These are phyloP conservation scores for Tachysurus vachellii DNA, from an alignment of 2,113 vertebrate genomes.

Conservation along the genomic window DNA sequence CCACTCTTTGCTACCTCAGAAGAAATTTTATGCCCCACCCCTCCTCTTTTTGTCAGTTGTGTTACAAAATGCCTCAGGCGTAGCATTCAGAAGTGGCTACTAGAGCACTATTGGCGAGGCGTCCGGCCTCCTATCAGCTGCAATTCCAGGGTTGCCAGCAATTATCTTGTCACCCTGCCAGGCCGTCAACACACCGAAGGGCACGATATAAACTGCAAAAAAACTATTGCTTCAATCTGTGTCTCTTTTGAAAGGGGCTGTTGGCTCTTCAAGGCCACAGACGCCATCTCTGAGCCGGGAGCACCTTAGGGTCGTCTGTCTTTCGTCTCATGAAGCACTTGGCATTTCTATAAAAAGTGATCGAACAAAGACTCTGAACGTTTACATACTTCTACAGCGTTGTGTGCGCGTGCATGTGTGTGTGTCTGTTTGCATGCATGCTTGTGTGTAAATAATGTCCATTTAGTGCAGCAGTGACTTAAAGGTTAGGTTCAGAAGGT, in stretches of 20 bases:
- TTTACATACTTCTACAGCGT: not conserved
- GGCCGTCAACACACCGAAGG: constrained; percentile 36
- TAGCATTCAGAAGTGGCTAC: constrained; percentile 28
- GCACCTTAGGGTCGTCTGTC: not conserved
- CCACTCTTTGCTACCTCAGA: constrained; percentile 25
- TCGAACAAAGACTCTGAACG: not conserved
- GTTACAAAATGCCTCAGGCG: constrained; percentile 53
- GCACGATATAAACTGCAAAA: constrained; percentile 61
- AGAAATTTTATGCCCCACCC: constrained; percentile 54
- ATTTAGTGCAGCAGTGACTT: no score
- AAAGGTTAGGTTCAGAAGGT: no score
- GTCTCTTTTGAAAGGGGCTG: constrained; percentile 65
- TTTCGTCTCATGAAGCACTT: constrained; percentile 25
- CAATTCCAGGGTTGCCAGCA: constrained; percentile 32
- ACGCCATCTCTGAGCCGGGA: constrained; percentile 26
- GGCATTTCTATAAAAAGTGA: constrained; percentile 18
- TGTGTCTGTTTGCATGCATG: no score
- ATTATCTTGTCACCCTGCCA: constrained; percentile 54
- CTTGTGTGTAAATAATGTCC: no score
- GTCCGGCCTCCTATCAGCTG: constrained; percentile 17
- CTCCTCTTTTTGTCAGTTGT: constrained; percentile 56
- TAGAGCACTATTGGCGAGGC: constrained; percentile 17
- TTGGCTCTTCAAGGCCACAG: constrained; percentile 66
- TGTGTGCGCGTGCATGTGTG: no score
- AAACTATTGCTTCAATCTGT: constrained; percentile 63